Evolutionary conservation across 2,113 vertebrate species (phyloP).

Genomic region (Polypterus bichir): DNA sequence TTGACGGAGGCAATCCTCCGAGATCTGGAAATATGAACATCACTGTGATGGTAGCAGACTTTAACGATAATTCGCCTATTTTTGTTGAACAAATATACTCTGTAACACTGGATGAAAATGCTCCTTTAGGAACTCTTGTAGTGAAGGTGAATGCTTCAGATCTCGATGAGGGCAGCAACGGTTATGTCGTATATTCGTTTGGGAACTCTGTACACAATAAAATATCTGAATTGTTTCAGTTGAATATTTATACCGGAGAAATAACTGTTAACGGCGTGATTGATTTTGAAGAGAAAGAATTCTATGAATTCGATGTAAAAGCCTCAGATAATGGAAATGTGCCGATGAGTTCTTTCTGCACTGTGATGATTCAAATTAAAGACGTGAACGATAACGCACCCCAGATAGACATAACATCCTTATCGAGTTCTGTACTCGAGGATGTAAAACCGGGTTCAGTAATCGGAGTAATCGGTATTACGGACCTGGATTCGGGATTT

Average conservation of each 20-base stretch:
- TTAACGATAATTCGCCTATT: conserved; percentile 38
- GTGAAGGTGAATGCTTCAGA: conserved; percentile 23
- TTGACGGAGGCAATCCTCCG: conserved; percentile 43
- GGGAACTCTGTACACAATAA: background rate
- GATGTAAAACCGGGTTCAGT: background rate
- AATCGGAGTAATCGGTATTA: conserved; percentile 24
- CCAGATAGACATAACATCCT: conserved; percentile 37
- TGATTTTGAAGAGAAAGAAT: conserved; percentile 12
- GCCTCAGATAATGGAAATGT: conserved; percentile 32
- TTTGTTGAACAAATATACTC: conserved; percentile 11
- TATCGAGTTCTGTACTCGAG: conserved; percentile 19
- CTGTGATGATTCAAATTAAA: conserved; percentile 9
- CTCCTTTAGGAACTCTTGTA: conserved; percentile 7
- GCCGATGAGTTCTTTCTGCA: conserved; percentile 25
- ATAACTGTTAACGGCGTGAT: conserved; percentile 5
- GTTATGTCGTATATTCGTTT: background rate
- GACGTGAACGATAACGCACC: conserved; percentile 26
- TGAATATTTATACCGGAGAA: conserved; percentile 5
- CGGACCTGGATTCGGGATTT: conserved; percentile 23
- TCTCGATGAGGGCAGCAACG: background rate
- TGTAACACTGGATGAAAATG: conserved; percentile 12
- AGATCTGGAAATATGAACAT: conserved; percentile 32
- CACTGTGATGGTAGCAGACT: conserved; percentile 33
- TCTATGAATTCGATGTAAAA: conserved; percentile 36
- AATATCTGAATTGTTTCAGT: conserved; percentile 2